Evolutionary conservation across 2,888 invertebrate genomes (phyloP), one percentile per base, ranked within the genome.

Genomic region (Cheilosia vernalis): DNA sequence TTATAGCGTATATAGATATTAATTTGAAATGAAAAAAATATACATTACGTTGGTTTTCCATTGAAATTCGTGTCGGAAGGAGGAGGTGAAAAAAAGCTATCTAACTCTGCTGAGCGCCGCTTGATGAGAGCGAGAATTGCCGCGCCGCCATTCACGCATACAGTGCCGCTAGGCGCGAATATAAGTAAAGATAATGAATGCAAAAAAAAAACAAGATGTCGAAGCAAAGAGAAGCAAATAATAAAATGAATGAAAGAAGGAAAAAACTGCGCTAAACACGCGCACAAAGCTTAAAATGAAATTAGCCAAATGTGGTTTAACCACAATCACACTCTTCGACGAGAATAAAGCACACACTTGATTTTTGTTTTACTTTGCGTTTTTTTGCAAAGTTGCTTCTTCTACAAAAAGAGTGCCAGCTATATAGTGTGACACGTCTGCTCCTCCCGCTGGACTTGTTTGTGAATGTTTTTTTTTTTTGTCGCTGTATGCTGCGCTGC

Each of bases 251-350:
- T 19, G 42, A 56, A 70, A 19, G 30, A 49, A 49, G 15, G 44
- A 64, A 69, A 80, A 77, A 63, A 77, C 44, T 66, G 82, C 77
- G 76, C 77, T 77, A 82, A 85, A 85, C 85, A 85, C 80, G 85
- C 85, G 85, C 85, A 67, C 60, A 76, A 79, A 85, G 85, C 81
- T 85, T 81, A 77, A 81, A 81, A 72, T 47, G 61, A 85, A 80
- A 85, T 80, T 81, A 81, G 81, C 85, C 85, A 81, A 85, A 85
- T 85, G 85, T 81, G 76, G 85, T 85, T 69, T 80, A 85, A 85
- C 85, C 85, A 85, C 85, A 81, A 85, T 85, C 81, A 85, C 63
- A 84, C 33, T 64, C 40, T 49, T 66, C 37, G 49, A 53, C 60
- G 51, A 85, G 85, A 85, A 85, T 85, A 85, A 85, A 80, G 80